Evolutionary conservation across 2,113 vertebrate species (phyloP), one percentile per base, ranked within the genome.

Genomic region (Grammomys dolichurus): DNA sequence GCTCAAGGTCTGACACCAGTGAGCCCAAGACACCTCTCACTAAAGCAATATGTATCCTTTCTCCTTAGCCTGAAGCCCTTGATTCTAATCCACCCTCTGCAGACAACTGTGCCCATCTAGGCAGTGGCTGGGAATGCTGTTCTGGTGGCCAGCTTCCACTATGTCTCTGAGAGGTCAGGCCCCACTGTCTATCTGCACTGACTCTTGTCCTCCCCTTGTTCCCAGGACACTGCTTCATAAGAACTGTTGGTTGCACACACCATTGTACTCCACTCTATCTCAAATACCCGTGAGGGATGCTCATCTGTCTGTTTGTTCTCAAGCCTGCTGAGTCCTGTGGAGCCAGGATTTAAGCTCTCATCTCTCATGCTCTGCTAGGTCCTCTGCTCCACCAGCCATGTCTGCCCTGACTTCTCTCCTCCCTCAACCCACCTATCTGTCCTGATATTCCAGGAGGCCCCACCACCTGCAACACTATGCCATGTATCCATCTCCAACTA

Each of bases 391-490:
- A 72, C 22, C 51, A 72, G 40, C 72, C 87, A 81, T 6, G 5
- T 80, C 77, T 80, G 46, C 63, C 28, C 16, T 2, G 36, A 87
- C 36, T 70, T 63, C 9, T 33, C n/a, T 69, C 75, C 20, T 43
- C 43, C 26, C 3, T 63, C 90, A 51, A 24, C 31, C 33, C 17
- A 36, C 14, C 31, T 51, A 1, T 58, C 58, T 88, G 46, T 70
- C 58, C 92, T 86, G 76, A 92, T 89, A 80, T 28, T 86, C 58
- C 31, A 11, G n/a, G 48, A n/a, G 19, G 51, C 36, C 58, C 43
- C 0, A 0, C 1, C 17, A 14, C 36, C n/a, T 36, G 7, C 43
- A 65, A 48, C 11, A 63, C 20, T 26, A 22, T 1, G 7, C 17
- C 19, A 89, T 20, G 3, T 14, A 31, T 31, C 51, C 60, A 56